phyloP scores from a whole-genome alignment of 2,797 vertebrate genomes.

The Orientallactaga sibirica region DNA sequence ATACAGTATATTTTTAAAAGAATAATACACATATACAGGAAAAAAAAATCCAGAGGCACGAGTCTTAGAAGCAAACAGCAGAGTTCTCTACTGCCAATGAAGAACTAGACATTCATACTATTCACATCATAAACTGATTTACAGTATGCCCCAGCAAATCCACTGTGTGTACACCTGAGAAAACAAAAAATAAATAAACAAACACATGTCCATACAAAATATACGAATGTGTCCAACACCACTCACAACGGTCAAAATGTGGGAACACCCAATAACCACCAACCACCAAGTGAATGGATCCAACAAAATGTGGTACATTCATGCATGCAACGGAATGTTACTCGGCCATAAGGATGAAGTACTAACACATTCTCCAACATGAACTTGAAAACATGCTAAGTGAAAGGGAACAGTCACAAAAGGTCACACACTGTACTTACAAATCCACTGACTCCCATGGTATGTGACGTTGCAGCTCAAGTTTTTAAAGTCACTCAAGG shows the following conservation, averaged over 20 bases:
- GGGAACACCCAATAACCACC: not conserved
- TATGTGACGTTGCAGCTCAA: not conserved
- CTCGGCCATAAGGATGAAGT: not conserved
- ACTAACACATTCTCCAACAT: slow-evolving; percentile 3
- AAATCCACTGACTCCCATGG: not conserved
- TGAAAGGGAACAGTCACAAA: slow-evolving; percentile 25
- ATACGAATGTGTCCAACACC: not conserved
- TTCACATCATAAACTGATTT: slow-evolving; percentile 26
- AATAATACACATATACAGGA: slow-evolving; percentile 7
- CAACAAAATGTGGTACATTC: slow-evolving; percentile 18
- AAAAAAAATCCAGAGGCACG: slow-evolving; percentile 1
- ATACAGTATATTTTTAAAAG: no score
- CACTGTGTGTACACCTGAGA: slow-evolving; percentile 11
- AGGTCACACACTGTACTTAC: not conserved
- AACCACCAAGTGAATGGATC: not conserved
- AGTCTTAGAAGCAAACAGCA: slow-evolving; percentile 38
- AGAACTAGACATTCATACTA: not conserved
- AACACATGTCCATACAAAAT: slow-evolving; percentile 18
- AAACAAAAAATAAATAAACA: not conserved
- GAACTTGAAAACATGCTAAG: slow-evolving; percentile 52
- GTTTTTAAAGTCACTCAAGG: not conserved
- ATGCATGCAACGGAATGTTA: slow-evolving; percentile 6
- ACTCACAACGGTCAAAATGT: slow-evolving; percentile 40
- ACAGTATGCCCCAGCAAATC: not conserved
- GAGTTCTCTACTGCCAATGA: slow-evolving; percentile 1